A percentile compares a stretch with the other conserved stretches of the same genome.
Conservation (phyloP, 2,888 invertebrate genomes). For the Trypoxylon attenuatum region DNA sequence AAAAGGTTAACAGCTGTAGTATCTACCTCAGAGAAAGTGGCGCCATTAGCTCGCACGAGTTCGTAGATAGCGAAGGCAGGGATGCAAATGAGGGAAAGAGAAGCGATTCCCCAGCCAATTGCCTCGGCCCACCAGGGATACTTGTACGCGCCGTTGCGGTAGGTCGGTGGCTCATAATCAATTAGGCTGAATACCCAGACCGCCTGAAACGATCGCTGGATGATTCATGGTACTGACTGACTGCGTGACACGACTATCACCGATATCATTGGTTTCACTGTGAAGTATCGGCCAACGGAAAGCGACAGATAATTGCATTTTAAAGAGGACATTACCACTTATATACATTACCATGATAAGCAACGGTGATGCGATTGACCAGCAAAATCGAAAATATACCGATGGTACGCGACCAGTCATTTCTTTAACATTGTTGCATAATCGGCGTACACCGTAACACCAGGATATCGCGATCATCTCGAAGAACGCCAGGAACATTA, state of each 20-base stretch:
- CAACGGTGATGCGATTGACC: conserved; percentile 88
- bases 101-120: conserved; percentile 91
- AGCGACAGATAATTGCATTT: background rate
- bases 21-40: conserved; percentile 84
- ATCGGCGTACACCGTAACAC: conserved; percentile 90
- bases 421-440: conserved; percentile 89
- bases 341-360: conserved; percentile 80
- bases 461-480: conserved; percentile 94
- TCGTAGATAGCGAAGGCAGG: conserved; percentile 87
- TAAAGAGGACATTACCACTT: background rate
- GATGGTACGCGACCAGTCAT: conserved; percentile 91
- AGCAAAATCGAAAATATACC: conserved; percentile 89
- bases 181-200: conserved; percentile 93
- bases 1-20: too few species aligned
- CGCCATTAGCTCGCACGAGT: conserved; percentile 83
- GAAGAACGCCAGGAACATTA: conserved; percentile 94
- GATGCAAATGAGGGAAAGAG: conserved; percentile 88
- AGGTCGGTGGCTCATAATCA: conserved; percentile 90
- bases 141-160: conserved; percentile 85
- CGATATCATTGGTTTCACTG: background rate
- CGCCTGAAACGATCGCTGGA: conserved; percentile 76
- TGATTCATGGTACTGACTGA: conserved; percentile 14
- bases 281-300: too few species aligned
- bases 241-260: background rate
- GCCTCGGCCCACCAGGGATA: conserved; percentile 92